Evolutionary conservation across 1,140 invertebrate genomes (phyloP).

Genomic region (Galendromus occidentalis): DNA sequence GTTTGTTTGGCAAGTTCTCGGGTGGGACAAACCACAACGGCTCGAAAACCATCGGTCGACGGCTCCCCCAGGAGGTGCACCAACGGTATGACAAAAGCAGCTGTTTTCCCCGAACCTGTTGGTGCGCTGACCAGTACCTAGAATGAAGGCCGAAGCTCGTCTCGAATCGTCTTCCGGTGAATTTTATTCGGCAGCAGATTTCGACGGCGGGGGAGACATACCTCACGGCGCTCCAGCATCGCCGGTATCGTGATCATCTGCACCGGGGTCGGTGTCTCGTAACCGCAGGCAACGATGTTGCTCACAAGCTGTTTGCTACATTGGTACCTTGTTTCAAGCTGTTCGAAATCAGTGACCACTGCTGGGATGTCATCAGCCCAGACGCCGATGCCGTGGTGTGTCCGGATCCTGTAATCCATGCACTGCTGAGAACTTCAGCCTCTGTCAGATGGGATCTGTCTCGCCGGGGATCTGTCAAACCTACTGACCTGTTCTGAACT

Average conservation of each 20-base stretch:
- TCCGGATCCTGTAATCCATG: neutral
- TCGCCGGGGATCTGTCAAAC: neutral
- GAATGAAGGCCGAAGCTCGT: conserved; percentile 27
- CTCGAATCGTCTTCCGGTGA: conserved; percentile 21
- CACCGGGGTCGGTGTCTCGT: conserved; percentile 63
- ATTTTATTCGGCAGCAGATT: neutral
- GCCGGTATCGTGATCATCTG: conserved; percentile 83
- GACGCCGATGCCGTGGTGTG: conserved; percentile 38
- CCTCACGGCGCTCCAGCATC: conserved; percentile 39
- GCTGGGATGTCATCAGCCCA: conserved; percentile 51
- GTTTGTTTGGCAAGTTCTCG: conserved; percentile 82
- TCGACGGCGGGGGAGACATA: neutral
- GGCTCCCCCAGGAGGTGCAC: conserved; percentile 36
- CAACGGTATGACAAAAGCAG: conserved; percentile 60
- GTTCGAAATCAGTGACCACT: conserved; percentile 47
- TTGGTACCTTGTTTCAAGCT: conserved; percentile 35
- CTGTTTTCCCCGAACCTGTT: conserved; percentile 71
- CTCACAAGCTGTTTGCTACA: conserved; percentile 40
- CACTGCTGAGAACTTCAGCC: neutral
- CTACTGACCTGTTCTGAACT: neutral
- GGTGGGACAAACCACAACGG: conserved; percentile 72
- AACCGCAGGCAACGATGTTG: conserved; percentile 52
- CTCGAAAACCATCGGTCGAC: conserved; percentile 48
- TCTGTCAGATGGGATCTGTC: neutral
- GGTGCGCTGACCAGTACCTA: conserved; percentile 79